Percentiles rank a stretch among this genome's conserved stretches.
Evolutionary conservation across 2,797 vertebrate genomes (phyloP).

Genomic region (Coluber constrictor): DNA sequence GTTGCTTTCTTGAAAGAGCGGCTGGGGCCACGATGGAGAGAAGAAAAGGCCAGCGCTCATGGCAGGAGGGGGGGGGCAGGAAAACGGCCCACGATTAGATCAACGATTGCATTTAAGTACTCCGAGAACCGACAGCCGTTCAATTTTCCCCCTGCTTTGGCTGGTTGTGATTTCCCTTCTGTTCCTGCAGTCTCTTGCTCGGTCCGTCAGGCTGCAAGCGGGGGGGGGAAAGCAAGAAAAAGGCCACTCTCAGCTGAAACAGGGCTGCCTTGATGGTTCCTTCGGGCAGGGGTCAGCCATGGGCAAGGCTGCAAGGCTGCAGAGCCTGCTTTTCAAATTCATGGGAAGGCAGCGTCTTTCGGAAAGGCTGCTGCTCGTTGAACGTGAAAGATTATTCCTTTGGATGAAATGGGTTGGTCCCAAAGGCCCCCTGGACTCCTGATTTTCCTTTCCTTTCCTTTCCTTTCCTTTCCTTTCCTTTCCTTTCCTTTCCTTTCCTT

Average conservation of each 20-base stretch:
- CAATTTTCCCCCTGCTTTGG: slow-evolving; percentile 66
- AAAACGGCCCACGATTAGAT: slow-evolving; percentile 81
- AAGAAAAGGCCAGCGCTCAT: slow-evolving; percentile 86
- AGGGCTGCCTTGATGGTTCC: slow-evolving; percentile 14
- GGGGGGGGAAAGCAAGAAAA: neutral
- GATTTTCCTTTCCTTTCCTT: neutral
- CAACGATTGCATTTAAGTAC: slow-evolving; percentile 85
- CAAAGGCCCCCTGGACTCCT: neutral
- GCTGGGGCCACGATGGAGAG: slow-evolving; percentile 89
- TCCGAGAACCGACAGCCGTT: slow-evolving; percentile 56
- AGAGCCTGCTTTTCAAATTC: neutral
- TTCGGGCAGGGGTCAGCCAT: slow-evolving; percentile 13
- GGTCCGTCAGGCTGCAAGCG: slow-evolving; percentile 20
- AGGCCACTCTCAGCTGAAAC: slow-evolving; percentile 17
- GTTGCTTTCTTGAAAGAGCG: slow-evolving; percentile 92
- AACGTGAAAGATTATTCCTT: neutral
- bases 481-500: accelerated
- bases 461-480: accelerated
- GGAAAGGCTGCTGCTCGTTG: neutral
- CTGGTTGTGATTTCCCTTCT: slow-evolving; percentile 60
- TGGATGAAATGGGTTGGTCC: neutral
- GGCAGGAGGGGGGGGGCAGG: slow-evolving; percentile 86
- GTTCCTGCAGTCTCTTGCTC: slow-evolving; percentile 30
- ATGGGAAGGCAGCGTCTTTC: neutral
- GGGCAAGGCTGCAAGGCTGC: neutral